Evolutionary conservation across 1,140 invertebrate species (phyloP), one percentile per base, ranked within the genome.

Genomic region (Aethina tumida): DNA sequence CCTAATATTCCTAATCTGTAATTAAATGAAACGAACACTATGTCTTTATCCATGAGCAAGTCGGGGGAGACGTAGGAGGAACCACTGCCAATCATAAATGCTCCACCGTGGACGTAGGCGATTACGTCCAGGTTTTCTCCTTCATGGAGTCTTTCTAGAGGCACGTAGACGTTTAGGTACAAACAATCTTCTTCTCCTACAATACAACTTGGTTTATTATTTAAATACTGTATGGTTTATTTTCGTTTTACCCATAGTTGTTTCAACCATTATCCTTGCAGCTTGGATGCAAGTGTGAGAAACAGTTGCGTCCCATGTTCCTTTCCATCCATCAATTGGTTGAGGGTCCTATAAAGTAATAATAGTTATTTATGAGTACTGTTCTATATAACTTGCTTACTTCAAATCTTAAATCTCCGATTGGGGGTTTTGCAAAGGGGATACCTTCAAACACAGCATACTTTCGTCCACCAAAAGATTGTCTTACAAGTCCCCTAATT

Each of bases 1-100:
- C 71, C 74, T 19, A 79, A 47, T 4, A 71, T 65, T 13, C 74
- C 75, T 16, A 80, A 45, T n/a, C 79, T 56, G 52, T 78, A 81
- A 53, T 77, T 77, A 2, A 80, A 58, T 5, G 68, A 73, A 0
- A 79, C 78, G 16, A 72, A 59, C 6, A 81, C 67, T 6, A 79
- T 52, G 40, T 77, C 67, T 24, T 67, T 39, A 13, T 68, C 71
- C 66, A 83, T 70, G 0, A 81, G 37, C 47, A 68, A 64, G 5
- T 64, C 53, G 0, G 76, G 66, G 1, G 65, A 66, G 43, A 74
- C 74, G 0, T 63, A 21, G 9, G 52, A 56, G 2, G 66, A 62
- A 2, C 64, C 59, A 3, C 59, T 28, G 50, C 15, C 77, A 74
- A 39, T 64, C 61, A 73, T 70, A 47, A 71, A 75, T 7, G 65